Evolutionary conservation across 1,140 invertebrate genomes (phyloP).

Genomic region (Anoplophora glabripennis): DNA sequence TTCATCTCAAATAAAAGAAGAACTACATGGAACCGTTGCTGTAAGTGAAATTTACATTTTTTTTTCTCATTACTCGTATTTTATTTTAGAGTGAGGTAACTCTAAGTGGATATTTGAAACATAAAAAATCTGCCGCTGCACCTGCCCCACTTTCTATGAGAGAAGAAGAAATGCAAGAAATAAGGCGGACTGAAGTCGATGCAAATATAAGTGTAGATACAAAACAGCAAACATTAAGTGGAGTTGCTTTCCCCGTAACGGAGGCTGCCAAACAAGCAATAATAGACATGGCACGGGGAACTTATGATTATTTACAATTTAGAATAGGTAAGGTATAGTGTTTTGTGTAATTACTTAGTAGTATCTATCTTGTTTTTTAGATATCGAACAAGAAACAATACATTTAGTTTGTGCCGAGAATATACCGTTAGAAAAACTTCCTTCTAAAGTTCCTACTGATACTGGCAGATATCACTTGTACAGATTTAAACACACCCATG

Average conservation of each 20-base stretch:
- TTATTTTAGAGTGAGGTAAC: conserved; percentile 72
- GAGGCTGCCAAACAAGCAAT: conserved; percentile 76
- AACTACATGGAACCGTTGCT: conserved; percentile 79
- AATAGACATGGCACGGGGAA: conserved; percentile 60
- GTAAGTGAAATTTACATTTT: conserved; percentile 51
- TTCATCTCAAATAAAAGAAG: conserved; percentile 83
- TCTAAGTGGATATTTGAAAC: conserved; percentile 76
- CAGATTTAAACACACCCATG: conserved; percentile 86
- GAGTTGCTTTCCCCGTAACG: conserved; percentile 90
- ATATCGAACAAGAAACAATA: conserved; percentile 74
- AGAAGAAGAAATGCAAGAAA: conserved; percentile 83
- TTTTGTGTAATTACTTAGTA: background rate
- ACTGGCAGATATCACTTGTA: conserved; percentile 90
- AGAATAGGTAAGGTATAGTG: conserved; percentile 58
- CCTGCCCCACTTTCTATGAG: conserved; percentile 85
- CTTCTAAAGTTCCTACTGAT: conserved; percentile 76
- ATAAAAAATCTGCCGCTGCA: conserved; percentile 71
- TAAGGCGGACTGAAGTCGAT: conserved; percentile 73
- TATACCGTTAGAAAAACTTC: conserved; percentile 62
- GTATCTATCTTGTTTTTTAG: conserved; percentile 47
- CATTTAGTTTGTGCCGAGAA: conserved; percentile 65
- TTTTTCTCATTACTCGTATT: conserved; percentile 6
- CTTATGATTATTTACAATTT: conserved; percentile 74
- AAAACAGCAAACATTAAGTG: conserved; percentile 86
- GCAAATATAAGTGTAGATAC: conserved; percentile 80